These are phyloP conservation scores for Phodopus roborovskii DNA, from an alignment of 2,113 vertebrate species.

Conservation along the genomic window DNA sequence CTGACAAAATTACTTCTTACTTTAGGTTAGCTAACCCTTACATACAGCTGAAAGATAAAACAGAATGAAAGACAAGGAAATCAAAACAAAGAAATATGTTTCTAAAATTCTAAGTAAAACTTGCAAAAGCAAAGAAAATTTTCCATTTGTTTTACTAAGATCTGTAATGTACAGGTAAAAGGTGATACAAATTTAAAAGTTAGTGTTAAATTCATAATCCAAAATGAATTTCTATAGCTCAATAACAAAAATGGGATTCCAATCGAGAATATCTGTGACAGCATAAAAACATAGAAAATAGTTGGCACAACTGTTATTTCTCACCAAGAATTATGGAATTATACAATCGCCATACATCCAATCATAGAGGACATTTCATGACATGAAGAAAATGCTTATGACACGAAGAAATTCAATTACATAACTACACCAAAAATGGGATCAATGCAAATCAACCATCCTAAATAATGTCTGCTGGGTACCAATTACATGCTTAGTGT, in stretches of 20 bases:
- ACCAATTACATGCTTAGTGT: background rate
- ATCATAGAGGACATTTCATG: conserved; percentile 1
- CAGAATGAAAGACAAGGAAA: background rate
- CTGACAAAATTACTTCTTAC: background rate
- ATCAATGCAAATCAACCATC: conserved; percentile 3
- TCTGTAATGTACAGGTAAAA: background rate
- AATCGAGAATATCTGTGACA: background rate
- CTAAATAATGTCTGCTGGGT: background rate
- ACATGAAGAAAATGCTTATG: conserved; percentile 27
- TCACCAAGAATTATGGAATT: background rate
- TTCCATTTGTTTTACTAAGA: background rate
- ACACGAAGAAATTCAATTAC: background rate
- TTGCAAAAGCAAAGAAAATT: background rate
- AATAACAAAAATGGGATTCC: conserved; percentile 16
- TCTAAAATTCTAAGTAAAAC: background rate
- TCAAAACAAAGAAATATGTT: background rate
- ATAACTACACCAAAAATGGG: background rate
- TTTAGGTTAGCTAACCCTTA: background rate
- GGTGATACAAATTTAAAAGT: background rate
- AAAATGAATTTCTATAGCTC: background rate
- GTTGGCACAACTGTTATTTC: background rate
- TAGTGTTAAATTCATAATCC: background rate
- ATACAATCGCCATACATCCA: background rate
- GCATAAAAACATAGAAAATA: background rate
- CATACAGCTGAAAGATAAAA: background rate